Evolutionary conservation across 1,140 invertebrate species (phyloP).

Genomic region (Heliconius eleuchia): DNA sequence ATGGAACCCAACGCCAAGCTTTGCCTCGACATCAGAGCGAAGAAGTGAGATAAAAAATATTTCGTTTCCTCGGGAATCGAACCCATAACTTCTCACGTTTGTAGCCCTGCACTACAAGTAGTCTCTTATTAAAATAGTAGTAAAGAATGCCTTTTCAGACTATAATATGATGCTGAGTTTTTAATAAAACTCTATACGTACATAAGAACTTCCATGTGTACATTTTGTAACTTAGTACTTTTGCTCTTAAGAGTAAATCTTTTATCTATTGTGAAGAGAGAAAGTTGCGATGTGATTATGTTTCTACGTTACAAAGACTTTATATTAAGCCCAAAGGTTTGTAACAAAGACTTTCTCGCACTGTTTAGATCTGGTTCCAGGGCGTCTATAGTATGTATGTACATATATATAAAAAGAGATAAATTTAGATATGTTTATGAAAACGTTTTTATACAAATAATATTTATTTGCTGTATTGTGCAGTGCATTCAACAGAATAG

Average conservation of each 20-base stretch:
- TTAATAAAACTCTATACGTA: neutral
- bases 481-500: too few species aligned
- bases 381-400: neutral
- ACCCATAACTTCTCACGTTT: too few species aligned
- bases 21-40: too few species aligned
- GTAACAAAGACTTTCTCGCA: conserved; percentile 18
- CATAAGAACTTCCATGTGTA: neutral
- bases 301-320: conserved; percentile 36
- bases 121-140: too few species aligned
- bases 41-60: too few species aligned
- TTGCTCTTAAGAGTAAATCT: conserved; percentile 13
- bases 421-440: neutral
- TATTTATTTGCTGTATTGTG: too few species aligned
- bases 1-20: too few species aligned
- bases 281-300: conserved; percentile 38
- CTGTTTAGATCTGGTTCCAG: neutral
- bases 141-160: too few species aligned
- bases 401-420: neutral
- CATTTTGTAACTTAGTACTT: conserved; percentile 1
- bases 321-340: conserved; percentile 17
- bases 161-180: too few species aligned
- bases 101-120: too few species aligned
- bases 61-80: too few species aligned
- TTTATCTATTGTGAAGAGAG: conserved; percentile 36
- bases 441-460: too few species aligned